Evolutionary conservation across 2,888 invertebrate species (phyloP).

Genomic region (Muscina levida): DNA sequence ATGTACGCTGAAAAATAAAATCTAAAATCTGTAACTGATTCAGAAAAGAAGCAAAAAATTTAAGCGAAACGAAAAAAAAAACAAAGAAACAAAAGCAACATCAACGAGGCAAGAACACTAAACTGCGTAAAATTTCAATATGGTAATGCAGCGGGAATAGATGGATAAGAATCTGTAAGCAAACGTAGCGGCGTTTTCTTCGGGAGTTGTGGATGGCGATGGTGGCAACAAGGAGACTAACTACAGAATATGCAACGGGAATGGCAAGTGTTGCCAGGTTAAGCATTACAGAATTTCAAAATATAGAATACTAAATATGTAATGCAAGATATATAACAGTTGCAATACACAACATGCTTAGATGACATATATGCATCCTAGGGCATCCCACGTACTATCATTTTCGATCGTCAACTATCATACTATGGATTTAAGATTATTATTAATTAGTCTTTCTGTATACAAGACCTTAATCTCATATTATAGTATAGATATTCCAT

Average conservation of each 20-base stretch:
- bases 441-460: too few species aligned
- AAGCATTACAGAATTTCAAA: too few species aligned
- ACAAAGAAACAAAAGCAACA: conserved; percentile 11
- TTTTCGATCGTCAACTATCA: too few species aligned
- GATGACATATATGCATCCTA: too few species aligned
- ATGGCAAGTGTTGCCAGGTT: conserved; percentile 9
- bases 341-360: too few species aligned
- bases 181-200: conserved; percentile 52
- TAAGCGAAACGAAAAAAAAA: too few species aligned
- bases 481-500: too few species aligned
- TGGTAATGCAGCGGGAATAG: conserved; percentile 45
- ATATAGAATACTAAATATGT: too few species aligned
- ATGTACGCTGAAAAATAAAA: conserved; percentile 31
- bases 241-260: background rate
- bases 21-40: conserved; percentile 53
- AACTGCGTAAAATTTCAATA: conserved; percentile 62
- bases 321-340: background rate
- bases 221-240: background rate
- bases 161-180: conserved; percentile 58
- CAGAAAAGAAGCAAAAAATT: conserved; percentile 15
- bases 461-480: too few species aligned
- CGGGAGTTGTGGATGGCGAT: background rate
- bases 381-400: too few species aligned
- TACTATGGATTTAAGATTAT: too few species aligned
- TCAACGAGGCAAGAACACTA: conserved; percentile 10